Conservation (phyloP, 2,797 vertebrate genomes). For the Pyrrhura leucotis region DNA sequence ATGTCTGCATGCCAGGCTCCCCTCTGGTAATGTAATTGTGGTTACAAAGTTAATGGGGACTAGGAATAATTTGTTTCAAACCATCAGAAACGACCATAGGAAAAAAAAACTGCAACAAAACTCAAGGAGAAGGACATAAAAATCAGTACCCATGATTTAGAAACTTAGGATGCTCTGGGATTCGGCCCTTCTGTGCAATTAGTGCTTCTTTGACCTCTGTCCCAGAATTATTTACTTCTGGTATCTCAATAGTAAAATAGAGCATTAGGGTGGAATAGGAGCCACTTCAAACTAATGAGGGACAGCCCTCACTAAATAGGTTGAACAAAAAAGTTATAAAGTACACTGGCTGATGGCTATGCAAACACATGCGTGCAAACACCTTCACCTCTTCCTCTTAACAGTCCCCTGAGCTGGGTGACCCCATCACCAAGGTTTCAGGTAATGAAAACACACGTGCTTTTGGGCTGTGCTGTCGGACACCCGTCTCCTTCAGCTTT, state of each 20-base stretch:
- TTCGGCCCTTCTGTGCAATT: not conserved
- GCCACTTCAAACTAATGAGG: not conserved
- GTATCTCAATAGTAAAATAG: not conserved
- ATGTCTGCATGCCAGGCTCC: not conserved
- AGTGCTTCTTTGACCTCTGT: not conserved
- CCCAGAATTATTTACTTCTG: not conserved
- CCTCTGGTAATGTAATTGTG: not conserved
- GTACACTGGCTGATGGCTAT: not conserved
- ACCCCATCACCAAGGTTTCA: fast-evolving
- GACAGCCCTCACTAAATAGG: not conserved
- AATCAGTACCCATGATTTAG: not conserved
- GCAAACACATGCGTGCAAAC: not conserved
- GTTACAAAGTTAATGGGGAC: not conserved
- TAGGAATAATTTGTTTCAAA: not conserved
- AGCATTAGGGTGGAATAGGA: not conserved
- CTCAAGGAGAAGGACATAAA: not conserved
- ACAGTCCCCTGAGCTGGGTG: not conserved
- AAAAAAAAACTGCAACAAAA: not conserved
- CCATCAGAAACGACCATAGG: not conserved
- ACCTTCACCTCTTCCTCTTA: not conserved
- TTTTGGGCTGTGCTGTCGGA: not conserved
- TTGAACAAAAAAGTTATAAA: not conserved
- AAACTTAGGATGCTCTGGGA: not conserved
- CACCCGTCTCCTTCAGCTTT: not conserved
- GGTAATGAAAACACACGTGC: fast-evolving